Evolutionary conservation across 2,113 vertebrate species (phyloP), one percentile per base, ranked within the genome.

Genomic region (Anguilla japonica): DNA sequence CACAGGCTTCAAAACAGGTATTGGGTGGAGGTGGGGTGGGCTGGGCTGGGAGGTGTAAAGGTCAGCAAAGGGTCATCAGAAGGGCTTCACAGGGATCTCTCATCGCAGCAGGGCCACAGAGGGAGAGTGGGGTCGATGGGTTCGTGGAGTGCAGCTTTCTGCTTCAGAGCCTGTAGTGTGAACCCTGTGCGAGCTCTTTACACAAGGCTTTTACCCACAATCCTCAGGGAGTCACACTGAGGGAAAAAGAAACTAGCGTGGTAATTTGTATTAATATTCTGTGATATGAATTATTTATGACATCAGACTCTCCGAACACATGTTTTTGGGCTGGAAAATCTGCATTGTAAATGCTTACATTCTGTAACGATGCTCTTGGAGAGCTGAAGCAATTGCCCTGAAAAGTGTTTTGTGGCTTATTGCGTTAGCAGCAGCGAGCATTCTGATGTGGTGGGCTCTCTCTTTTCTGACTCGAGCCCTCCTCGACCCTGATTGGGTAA

Each of bases 281-380:
- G 39, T 22, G 29, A 22, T 60, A 81, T 85, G 84, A 85, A 81
- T 81, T 60, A 85, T 85, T 57, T 81, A 81, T 81, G 34, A 60
- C 20, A 60, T 81, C 57, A 81, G 63, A 63, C 78, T 41, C 29
- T 29, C 60, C 53, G 60, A 80, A 85, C 78, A 81, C 53, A 80
- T 81, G 53, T 85, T 85, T 85, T 85, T 50, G 78, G 79, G 20
- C 14, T 29, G 14, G 34, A 39, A 81, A 56, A 85, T 85, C 50
- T 80, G 34, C 29, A 81, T 85, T 79, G 78, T 81, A 81, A 81
- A 60, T 81, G 34, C 84, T 85, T 56, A 85, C 84, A 57, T 80
- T 80, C 53, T 80, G 34, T 43, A 79, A 39, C 79, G 50, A 85
- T 85, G 46, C 71, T 85, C 75, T 85, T 79, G 56, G 43, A 7